phyloP scores from a whole-genome alignment of 64 coral and sea anemone genomes.

The Dendrophyllia cribrosa region DNA sequence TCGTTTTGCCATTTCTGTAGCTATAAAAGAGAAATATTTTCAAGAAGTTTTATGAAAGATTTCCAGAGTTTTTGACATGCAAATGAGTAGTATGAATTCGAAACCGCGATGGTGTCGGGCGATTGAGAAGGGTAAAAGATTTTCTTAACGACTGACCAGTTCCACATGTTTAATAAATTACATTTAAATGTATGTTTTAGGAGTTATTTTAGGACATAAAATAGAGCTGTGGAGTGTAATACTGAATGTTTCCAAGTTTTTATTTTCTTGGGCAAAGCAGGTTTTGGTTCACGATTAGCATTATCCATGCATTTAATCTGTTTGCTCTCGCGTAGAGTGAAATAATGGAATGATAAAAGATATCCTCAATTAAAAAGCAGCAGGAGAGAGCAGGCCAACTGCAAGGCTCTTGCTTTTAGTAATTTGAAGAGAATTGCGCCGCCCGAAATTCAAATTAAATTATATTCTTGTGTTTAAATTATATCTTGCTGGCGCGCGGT shows the following conservation, averaged over 20 bases:
- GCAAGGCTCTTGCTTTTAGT: neutral
- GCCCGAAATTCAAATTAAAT: slow-evolving; percentile 24
- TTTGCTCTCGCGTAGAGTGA: slow-evolving; percentile 16
- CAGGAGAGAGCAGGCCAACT: slow-evolving; percentile 31
- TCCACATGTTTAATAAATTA: neutral
- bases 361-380: slow-evolving; percentile 23
- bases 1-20: neutral
- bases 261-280: neutral
- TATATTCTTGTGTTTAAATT: neutral
- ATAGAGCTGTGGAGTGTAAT: no score
- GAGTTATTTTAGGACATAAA: no score
- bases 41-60: neutral
- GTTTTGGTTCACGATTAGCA: slow-evolving; percentile 10
- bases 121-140: neutral
- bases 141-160: neutral
- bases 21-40: neutral
- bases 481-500: neutral
- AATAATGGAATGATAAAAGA: slow-evolving; percentile 49
- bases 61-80: neutral
- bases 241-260: neutral
- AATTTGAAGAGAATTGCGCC: slow-evolving; percentile 20
- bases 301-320: slow-evolving; percentile 18
- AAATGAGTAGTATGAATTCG: neutral
- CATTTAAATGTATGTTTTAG: no score
- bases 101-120: neutral